A percentile compares a stretch with the other conserved stretches of the same genome.
Evolutionary conservation across 2,113 vertebrate species (phyloP).

Genomic region (Nycticebus coucang): DNA sequence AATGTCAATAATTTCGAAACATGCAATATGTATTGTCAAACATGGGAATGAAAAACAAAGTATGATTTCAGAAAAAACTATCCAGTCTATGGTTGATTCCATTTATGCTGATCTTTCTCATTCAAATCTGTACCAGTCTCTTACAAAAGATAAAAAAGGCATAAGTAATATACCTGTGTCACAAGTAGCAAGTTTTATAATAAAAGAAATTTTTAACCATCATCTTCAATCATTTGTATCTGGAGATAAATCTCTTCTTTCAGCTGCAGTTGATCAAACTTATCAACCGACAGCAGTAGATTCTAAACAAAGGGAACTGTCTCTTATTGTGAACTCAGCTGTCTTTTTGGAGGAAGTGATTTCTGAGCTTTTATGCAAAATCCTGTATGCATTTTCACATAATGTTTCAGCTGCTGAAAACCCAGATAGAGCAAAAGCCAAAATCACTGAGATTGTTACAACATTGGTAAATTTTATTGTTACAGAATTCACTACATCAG

Average conservation of each 20-base stretch:
- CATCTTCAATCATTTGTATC: slow-evolving; percentile 75
- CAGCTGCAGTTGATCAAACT: slow-evolving; percentile 23
- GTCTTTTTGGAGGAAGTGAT: slow-evolving; percentile 78
- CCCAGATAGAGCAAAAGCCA: slow-evolving; percentile 7
- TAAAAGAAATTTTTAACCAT: slow-evolving; percentile 78
- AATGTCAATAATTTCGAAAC: slow-evolving; percentile 77
- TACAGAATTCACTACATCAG: slow-evolving; percentile 72
- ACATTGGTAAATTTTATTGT: slow-evolving; percentile 70
- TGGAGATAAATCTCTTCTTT: slow-evolving; percentile 50
- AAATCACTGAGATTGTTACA: slow-evolving; percentile 59
- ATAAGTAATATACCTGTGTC: slow-evolving; percentile 66
- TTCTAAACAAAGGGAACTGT: slow-evolving; percentile 49
- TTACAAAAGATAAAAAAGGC: slow-evolving; percentile 67
- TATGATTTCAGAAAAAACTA: slow-evolving; percentile 72
- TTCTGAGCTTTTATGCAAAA: slow-evolving; percentile 74
- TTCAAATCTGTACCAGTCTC: slow-evolving; percentile 59
- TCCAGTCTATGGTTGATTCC: slow-evolving; percentile 71
- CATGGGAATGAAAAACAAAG: slow-evolving; percentile 69
- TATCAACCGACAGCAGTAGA: background rate
- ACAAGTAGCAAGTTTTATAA: slow-evolving; percentile 77
- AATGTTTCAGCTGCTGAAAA: slow-evolving; percentile 53
- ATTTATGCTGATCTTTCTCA: slow-evolving; percentile 72
- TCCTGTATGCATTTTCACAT: slow-evolving; percentile 65
- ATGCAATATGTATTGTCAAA: slow-evolving; percentile 73
- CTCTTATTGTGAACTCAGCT: slow-evolving; percentile 70